Conservation (phyloP, 1,140 invertebrate genomes). For the Plectus sambesii region DNA sequence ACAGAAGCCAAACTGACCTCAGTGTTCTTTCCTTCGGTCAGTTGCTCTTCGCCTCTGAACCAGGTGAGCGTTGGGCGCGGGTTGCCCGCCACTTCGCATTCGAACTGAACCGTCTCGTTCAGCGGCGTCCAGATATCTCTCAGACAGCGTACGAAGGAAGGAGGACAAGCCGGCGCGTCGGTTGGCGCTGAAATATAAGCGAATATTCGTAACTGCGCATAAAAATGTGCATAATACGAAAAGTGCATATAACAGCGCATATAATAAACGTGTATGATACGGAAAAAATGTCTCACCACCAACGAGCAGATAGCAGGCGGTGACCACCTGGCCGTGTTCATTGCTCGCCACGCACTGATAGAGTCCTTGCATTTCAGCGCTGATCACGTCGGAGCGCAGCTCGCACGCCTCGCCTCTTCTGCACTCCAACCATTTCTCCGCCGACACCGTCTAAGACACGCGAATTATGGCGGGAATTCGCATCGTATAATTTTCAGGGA, state of each 20-base stretch:
- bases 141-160: constrained; percentile 32
- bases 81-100: constrained; percentile 29
- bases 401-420: no score
- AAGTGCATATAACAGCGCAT: no score
- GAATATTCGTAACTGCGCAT: no score
- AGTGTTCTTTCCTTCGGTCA: constrained; percentile 19
- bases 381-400: no score
- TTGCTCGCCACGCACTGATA: constrained; percentile 36
- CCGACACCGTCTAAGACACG: no score
- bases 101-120: constrained; percentile 19
- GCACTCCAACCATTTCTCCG: no score
- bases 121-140: constrained; percentile 32
- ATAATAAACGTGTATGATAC: no score
- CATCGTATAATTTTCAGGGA: no score
- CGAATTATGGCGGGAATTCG: no score
- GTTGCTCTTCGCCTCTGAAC: constrained; percentile 31
- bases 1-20: constrained; percentile 17
- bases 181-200: no score
- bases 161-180: constrained; percentile 29
- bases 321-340: constrained; percentile 19
- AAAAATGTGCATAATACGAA: no score
- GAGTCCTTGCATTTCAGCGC: constrained; percentile 34
- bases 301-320: constrained; percentile 30
- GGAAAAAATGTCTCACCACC: constrained; percentile 18
- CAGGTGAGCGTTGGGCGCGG: constrained; percentile 30